Percentiles rank a stretch among this genome's conserved stretches.
Evolutionary conservation across 2,797 vertebrate genomes (phyloP).

Genomic region (Myotis pilosus): DNA sequence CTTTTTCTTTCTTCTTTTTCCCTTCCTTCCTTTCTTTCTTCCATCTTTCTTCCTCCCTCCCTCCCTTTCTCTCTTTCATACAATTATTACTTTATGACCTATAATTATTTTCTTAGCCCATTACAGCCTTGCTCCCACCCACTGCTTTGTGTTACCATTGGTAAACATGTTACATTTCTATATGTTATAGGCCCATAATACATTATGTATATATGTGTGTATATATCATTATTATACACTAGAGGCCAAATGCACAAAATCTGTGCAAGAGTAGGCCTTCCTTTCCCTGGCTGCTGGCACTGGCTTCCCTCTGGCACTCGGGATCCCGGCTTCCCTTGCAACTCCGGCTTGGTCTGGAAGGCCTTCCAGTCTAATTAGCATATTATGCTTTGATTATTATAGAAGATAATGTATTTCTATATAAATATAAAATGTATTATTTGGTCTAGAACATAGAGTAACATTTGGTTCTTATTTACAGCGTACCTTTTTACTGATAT

Average conservation of each 20-base stretch:
- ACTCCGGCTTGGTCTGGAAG: no score
- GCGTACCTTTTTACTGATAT: background rate
- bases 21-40: fast-evolving
- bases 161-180: background rate
- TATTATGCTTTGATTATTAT: no score
- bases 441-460: background rate
- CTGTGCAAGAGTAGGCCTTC: no score
- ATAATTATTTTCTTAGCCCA: background rate
- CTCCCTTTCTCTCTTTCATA: background rate
- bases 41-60: fast-evolving
- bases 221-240: background rate
- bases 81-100: background rate
- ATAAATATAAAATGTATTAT: background rate
- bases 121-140: background rate
- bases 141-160: background rate
- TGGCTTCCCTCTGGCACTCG: no score
- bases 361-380: no score
- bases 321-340: no score
- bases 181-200: background rate
- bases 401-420: background rate
- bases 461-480: background rate
- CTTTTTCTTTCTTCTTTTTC: fast-evolving
- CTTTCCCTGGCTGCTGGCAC: no score
- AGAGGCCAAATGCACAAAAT: no score
- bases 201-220: background rate